Percentiles rank a stretch among this genome's conserved stretches.
phyloP scores from a whole-genome alignment of 2,888 invertebrate genomes.

The Cantharis rustica region DNA sequence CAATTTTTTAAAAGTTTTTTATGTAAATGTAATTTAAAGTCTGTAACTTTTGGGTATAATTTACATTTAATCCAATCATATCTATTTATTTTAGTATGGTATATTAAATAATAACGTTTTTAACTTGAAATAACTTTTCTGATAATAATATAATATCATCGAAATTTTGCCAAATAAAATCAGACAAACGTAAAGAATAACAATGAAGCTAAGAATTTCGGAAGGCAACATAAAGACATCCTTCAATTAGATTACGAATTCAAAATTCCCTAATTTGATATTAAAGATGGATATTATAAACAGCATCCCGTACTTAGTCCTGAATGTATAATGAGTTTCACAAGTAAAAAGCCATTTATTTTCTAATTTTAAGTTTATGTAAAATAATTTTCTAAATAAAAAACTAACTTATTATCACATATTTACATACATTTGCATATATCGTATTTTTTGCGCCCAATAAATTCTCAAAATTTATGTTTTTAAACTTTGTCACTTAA shows the following conservation, averaged over 20 bases:
- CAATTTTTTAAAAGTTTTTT: not conserved
- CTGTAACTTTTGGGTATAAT: not conserved
- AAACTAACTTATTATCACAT: not conserved
- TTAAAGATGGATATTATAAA: conserved; percentile 28
- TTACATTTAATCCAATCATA: not conserved
- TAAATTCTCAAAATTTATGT: not conserved
- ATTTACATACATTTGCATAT: not conserved
- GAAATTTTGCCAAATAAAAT: conserved; percentile 17
- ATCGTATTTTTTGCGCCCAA: not conserved
- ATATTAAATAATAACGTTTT: not conserved
- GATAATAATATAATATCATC: conserved; percentile 13
- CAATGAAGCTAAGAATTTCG: conserved; percentile 19
- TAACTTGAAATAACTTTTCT: not conserved
- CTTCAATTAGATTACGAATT: conserved; percentile 26
- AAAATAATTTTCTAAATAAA: not conserved
- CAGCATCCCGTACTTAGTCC: conserved; percentile 11
- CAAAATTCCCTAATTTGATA: conserved; percentile 28
- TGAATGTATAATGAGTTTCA: conserved; percentile 23
- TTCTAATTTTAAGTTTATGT: not conserved
- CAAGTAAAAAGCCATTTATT: not conserved
- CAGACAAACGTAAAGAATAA: conserved; percentile 26
- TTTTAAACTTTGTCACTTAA: not conserved
- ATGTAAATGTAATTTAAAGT: not conserved
- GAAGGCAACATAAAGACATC: conserved; percentile 18
- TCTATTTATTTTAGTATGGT: not conserved